Base-by-base conservation (phyloP, 2,113 vertebrate species). In the Ascaphus truei region DNA sequence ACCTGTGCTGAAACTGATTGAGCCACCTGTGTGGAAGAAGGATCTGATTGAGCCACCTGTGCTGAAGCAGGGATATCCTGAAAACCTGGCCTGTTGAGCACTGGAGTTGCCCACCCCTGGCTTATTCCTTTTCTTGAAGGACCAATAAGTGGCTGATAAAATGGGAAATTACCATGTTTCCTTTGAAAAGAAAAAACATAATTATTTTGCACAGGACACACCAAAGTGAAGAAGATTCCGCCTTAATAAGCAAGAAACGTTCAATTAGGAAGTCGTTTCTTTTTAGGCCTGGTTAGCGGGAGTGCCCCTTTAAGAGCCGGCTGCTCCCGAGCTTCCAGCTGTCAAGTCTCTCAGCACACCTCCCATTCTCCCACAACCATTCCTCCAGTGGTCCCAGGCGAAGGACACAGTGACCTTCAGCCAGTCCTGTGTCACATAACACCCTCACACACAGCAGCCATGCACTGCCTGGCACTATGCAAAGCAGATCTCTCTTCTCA, bases 361-460 rank as follows among this genome's bases (percentile, higher is more conserved):
- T 69, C 25, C 30, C 67, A 50, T 52, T 48, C 23, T 58, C 47
- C 36, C 18, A 25, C 36, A n/a, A n/a, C n/a, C n/a, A n/a, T n/a
- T n/a, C n/a, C 12, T 27, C 34, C 31, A 39, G 15, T 58, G 20
- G 16, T 16, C 67, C 26, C 26, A 41, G n/a, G 56, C 25, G 56
- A 52, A 69, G 57, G 57, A 61, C 57, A 61, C 29, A 60, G 18
- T 69, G 34, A 61, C 57, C 33, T 61, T 31, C 30, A 61, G 48
- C 34, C 30, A 29, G 8, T 29, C 56, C 20, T 22, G 5, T 69
- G 56, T 61, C 30, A 59, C n/a, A 60, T 68, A 50, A 48, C 31
- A 58, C 64, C 57, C 4, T 39, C 13, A 65, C 25, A 27, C 48
- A 39, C 25, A 25, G 33, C 15, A 53, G 18, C 18, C 15, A 45